Evolutionary conservation across 2,888 invertebrate species (phyloP).

Genomic region (Oscheius sp.): DNA sequence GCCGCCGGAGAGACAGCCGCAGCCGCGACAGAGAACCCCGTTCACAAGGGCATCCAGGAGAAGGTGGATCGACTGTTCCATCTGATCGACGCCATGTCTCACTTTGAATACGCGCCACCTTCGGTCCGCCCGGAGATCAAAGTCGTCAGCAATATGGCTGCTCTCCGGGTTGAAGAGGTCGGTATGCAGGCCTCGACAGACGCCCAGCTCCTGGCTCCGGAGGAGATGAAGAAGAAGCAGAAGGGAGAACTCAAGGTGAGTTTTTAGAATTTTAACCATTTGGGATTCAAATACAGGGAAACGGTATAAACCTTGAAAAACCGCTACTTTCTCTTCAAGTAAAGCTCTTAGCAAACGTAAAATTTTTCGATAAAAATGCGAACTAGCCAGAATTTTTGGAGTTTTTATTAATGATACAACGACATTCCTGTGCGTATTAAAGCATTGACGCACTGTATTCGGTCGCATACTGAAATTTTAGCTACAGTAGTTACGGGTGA

Average conservation of each 20-base stretch:
- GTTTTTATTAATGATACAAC: no score
- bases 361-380: no score
- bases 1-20: conserved; percentile 76
- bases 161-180: conserved; percentile 93
- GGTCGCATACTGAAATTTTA: no score
- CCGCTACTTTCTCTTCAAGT: no score
- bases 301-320: no score
- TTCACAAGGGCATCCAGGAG: conserved; percentile 84
- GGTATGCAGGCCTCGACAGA: conserved; percentile 82
- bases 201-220: conserved; percentile 66
- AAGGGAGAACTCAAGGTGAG: conserved; percentile 77
- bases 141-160: conserved; percentile 89
- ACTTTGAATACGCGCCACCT: conserved; percentile 90
- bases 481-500: no score
- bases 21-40: conserved; percentile 78
- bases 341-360: no score
- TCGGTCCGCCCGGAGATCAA: conserved; percentile 84
- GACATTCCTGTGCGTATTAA: no score
- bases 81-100: conserved; percentile 90
- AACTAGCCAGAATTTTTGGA: no score
- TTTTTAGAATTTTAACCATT: not conserved
- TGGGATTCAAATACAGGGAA: not conserved
- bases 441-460: no score
- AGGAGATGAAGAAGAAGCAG: conserved; percentile 67
- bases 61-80: conserved; percentile 84